Base-by-base conservation (phyloP, 2,888 invertebrate species). In the Myathropa florea region DNA sequence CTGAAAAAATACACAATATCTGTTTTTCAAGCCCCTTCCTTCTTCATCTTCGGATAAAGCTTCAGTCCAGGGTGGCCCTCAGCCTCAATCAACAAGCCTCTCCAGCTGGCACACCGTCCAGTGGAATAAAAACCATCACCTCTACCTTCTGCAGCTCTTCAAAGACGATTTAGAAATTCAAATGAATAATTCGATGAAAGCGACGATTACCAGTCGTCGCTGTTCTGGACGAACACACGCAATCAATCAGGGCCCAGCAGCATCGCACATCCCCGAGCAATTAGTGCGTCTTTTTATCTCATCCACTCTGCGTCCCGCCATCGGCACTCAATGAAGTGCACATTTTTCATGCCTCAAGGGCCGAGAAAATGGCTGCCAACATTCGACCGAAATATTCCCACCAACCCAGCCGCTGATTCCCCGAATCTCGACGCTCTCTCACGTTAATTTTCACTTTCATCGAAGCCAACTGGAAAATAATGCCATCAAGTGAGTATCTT, bases 381-480 rank as follows among this genome's bases (percentile, higher is more conserved):
- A 33, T 12, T 33, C n/a, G n/a, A n/a, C n/a, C n/a, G n/a, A 21
- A 64, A 14, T 30, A 30, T n/a, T 2, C 30, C 57, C 10, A 18
- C n/a, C 4, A 12, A 24, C 4, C 24, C 12, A 6, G 12, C 12
- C 70, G 10, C 57, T n/a, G 12, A 36, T 57, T 80, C 67, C 46
- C 26, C 81, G 57, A 76, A 59, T 33, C 24, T 33, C 65, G 55
- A 39, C 59, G 21, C 59, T 70, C 61, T 70, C 61, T 72, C 68
- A 85, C 61, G 24, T 71, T 10, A 33, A 59, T 39, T 72, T 77
- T 71, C 75, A 76, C 76, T 84, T 84, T 81, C 63, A 46, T 76
- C 59, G 59, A 55, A 82, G 39, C 24, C 12, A 18, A 77, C 23
- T 63, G 64, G 77, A 72, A 72, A 84, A 81, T 77, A 72, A 82